Evolutionary conservation across 2,113 vertebrate species (phyloP).

Genomic region (Menidia beryllina): DNA sequence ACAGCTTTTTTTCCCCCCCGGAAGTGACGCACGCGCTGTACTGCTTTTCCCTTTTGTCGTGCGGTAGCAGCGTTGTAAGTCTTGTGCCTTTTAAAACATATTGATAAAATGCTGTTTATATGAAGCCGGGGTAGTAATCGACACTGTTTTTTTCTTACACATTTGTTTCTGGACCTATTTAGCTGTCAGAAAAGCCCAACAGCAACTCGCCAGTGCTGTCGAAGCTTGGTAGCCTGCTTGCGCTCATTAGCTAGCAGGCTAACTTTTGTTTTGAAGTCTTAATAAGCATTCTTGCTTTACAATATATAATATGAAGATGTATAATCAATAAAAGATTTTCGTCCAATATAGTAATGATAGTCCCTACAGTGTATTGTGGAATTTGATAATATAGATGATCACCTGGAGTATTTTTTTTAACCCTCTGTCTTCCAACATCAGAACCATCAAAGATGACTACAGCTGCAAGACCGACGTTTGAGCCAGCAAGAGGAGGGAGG

Average conservation of each 20-base stretch:
- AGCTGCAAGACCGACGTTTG: conserved; percentile 96
- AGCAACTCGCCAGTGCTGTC: background rate
- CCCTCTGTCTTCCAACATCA: conserved; percentile 1
- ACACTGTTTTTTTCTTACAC: accelerated
- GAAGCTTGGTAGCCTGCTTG: conserved; percentile 14
- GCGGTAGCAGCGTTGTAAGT: conserved; percentile 56
- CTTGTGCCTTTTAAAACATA: background rate
- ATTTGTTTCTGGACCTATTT: background rate
- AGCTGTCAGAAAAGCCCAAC: accelerated
- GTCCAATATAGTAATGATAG: background rate
- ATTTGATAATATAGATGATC: background rate
- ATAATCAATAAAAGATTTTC: background rate
- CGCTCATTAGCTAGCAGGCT: conserved; percentile 27
- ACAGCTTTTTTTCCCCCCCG: background rate
- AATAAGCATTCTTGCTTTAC: too few relatives aligned
- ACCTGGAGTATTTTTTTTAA: background rate
- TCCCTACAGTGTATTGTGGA: background rate
- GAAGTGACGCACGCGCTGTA: conserved; percentile 40
- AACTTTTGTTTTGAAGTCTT: conserved; percentile 5
- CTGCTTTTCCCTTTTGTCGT: conserved; percentile 22
- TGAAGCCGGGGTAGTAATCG: accelerated
- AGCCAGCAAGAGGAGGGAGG: conserved; percentile 95
- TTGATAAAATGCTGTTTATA: background rate
- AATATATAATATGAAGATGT: background rate
- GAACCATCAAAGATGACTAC: conserved; percentile 89